Evolutionary conservation across 1,140 invertebrate species (phyloP), one percentile per base, ranked within the genome.

Genomic region (Doryteuthis pealeii): DNA sequence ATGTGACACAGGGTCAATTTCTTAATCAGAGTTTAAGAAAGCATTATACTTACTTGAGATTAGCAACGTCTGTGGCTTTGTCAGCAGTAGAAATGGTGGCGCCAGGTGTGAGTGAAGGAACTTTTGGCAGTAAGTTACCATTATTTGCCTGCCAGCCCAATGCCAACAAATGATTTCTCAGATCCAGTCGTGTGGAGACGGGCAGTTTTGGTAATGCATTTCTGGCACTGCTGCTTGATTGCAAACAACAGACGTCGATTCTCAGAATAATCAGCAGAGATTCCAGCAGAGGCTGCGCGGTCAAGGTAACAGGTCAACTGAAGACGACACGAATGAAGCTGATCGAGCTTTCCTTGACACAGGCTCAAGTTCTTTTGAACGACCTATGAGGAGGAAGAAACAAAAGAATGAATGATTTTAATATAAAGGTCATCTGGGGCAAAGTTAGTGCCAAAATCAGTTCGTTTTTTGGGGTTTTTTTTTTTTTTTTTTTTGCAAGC

Each of bases 241-340:
- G 90, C 90, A 76, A 92, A 91, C 32, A 96, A 89, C 86, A 95
- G 93, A 70, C 91, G 91, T 92, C 92, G 88, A 94, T 92, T 76
- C 92, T 92, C 89, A 92, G 90, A 75, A 87, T 88, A 26, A 49
- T 79, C 75, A n/a, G 81, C 78, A 70, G 78, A 74, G 10, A 79
- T 66, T 35, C 75, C 66, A 40, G 43, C 49, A 74, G 79, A 75
- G 14, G 91, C 91, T 30, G 91, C 90, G 0, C 93, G 92, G 28
- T 91, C 89, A 71, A 94, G 85, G 1, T 91, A 90, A 14, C 89
- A 88, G 81, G 93, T 92, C 78, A 94, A 86, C 76, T 91, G 91
- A 70, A 91, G 90, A 0, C 92, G 92, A 62, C 93, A 84, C 62
- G 91, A 89, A 62, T 92, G 89, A 1, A 95, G 89, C 5, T 90